Evolutionary conservation across 2,113 vertebrate genomes (phyloP).

Genomic region (Scolopax mira): DNA sequence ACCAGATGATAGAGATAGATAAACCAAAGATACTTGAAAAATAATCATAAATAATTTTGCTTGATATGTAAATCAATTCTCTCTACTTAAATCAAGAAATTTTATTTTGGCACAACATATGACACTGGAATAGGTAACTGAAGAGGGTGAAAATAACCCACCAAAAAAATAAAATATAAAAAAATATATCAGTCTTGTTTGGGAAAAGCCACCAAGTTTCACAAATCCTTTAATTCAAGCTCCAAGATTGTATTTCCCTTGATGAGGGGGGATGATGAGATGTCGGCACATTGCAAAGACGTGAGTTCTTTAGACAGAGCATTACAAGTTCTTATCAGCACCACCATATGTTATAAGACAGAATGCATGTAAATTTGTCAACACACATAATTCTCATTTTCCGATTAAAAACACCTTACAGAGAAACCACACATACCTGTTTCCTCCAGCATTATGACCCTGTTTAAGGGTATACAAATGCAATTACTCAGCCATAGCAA

Average conservation of each 20-base stretch:
- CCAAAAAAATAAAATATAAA: too few species aligned
- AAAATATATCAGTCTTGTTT: not conserved
- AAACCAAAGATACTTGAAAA: not conserved
- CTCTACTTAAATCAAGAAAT: not conserved
- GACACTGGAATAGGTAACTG: not conserved
- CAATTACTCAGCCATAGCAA: not conserved
- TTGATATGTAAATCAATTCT: not conserved
- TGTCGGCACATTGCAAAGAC: not conserved
- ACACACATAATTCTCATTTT: not conserved
- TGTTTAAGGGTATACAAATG: not conserved
- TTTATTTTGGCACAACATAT: not conserved
- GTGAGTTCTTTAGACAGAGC: not conserved
- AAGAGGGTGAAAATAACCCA: not conserved
- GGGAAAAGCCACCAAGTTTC: not conserved
- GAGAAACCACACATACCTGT: not conserved
- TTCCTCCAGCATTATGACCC: not conserved
- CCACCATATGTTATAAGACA: not conserved
- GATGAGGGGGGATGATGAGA: too few species aligned
- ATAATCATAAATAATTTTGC: not conserved
- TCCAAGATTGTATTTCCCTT: not conserved
- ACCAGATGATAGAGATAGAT: not conserved
- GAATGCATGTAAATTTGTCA: conserved; percentile 1
- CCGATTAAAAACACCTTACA: not conserved
- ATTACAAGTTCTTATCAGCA: conserved; percentile 14
- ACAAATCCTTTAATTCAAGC: conserved; percentile 11